These are phyloP conservation scores for Acanthurus tractus DNA, from an alignment of 2,797 vertebrate genomes.

Conservation along the genomic window DNA sequence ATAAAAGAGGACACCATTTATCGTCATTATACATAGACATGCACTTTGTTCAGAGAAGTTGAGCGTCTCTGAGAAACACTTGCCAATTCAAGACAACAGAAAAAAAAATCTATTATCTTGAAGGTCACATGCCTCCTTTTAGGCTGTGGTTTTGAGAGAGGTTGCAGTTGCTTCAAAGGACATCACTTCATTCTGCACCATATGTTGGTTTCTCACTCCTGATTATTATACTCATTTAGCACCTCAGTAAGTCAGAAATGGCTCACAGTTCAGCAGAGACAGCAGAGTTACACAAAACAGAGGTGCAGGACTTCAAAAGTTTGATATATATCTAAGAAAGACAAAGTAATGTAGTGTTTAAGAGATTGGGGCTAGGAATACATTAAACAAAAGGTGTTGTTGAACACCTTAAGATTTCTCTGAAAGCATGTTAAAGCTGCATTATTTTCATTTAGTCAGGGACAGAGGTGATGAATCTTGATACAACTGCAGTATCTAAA, in stretches of 20 bases:
- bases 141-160: slow-evolving; percentile 75
- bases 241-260: slow-evolving; percentile 40
- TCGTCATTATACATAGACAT: slow-evolving; percentile 21
- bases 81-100: slow-evolving; percentile 53
- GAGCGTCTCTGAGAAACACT: slow-evolving; percentile 43
- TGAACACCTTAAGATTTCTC: not conserved
- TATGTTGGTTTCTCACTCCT: slow-evolving; percentile 69
- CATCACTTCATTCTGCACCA: slow-evolving; percentile 54
- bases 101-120: slow-evolving; percentile 65
- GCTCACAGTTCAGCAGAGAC: slow-evolving; percentile 36
- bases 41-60: slow-evolving; percentile 27
- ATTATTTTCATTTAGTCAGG: not conserved
- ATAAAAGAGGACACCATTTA: slow-evolving; percentile 53
- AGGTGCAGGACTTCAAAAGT: not conserved
- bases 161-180: slow-evolving; percentile 76
- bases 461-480: not conserved
- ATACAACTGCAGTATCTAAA: not conserved
- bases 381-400: not conserved
- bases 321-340: not conserved
- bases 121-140: slow-evolving; percentile 75
- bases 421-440: slow-evolving; percentile 1
- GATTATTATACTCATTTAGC: slow-evolving; percentile 48
- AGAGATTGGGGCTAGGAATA: not conserved
- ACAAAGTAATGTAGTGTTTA: not conserved
- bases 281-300: not conserved